phyloP scores from a whole-genome alignment of 2,797 vertebrate species.

The Adelosebastes latens region DNA sequence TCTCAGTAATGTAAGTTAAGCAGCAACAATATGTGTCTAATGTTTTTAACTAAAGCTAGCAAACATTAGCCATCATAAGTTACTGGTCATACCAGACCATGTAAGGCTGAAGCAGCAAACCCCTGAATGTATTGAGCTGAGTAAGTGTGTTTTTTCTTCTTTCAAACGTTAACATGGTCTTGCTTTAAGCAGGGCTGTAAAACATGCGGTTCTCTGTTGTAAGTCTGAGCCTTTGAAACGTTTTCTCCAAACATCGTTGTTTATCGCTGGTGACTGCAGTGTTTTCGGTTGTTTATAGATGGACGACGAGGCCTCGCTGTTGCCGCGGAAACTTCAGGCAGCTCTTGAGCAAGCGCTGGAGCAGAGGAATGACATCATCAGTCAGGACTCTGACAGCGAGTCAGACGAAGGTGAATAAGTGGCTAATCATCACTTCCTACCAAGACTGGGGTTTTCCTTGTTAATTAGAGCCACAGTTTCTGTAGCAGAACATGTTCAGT shows the following conservation, averaged over 20 bases:
- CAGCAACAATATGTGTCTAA: background rate
- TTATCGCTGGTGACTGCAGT: constrained; percentile 51
- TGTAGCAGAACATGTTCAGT: constrained; percentile 5
- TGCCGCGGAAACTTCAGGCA: constrained; percentile 97
- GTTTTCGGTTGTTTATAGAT: constrained; percentile 84
- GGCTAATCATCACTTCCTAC: constrained; percentile 29
- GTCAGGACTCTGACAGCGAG: constrained; percentile 97
- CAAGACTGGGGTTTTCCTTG: constrained; percentile 49
- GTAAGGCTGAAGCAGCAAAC: background rate
- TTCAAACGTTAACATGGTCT: background rate
- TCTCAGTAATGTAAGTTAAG: background rate
- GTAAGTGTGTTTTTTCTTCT: background rate
- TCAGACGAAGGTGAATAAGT: constrained; percentile 93
- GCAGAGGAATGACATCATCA: constrained; percentile 96
- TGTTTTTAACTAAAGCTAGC: background rate
- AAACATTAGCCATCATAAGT: background rate
- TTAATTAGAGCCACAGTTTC: constrained; percentile 31
- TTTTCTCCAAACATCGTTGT: constrained; percentile 46
- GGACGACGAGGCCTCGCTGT: constrained; percentile 96
- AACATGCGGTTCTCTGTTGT: constrained; percentile 31
- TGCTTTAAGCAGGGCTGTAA: constrained; percentile 13
- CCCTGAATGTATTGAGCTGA: background rate
- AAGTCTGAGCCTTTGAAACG: constrained; percentile 39
- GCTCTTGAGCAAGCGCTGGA: constrained; percentile 98
- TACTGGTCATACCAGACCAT: background rate